Percentiles rank a stretch among this genome's conserved stretches.
phyloP scores from a whole-genome alignment of 1,140 invertebrate genomes.

The Drosophila ohnishii region DNA sequence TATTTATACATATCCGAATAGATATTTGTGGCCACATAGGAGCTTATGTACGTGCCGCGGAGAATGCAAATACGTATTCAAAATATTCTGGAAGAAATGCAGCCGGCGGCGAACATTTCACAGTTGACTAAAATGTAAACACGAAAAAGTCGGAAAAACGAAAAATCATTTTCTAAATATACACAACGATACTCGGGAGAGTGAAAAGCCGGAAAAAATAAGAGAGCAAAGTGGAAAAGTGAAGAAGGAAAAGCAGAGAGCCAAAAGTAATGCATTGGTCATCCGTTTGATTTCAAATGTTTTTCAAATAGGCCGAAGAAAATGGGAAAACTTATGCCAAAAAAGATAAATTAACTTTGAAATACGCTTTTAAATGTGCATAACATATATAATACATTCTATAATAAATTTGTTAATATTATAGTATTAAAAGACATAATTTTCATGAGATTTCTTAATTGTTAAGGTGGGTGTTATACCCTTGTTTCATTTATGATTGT shows the following conservation, averaged over 20 bases:
- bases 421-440: background rate
- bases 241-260: conserved; percentile 12
- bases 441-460: background rate
- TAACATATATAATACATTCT: background rate
- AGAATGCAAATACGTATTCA: conserved; percentile 42
- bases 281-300: conserved; percentile 56
- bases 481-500: background rate
- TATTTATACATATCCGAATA: conserved; percentile 18
- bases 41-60: conserved; percentile 32
- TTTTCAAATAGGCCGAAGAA: conserved; percentile 47
- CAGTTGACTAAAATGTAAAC: conserved; percentile 71
- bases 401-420: background rate
- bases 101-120: conserved; percentile 67
- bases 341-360: conserved; percentile 2
- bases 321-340: conserved; percentile 4
- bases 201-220: conserved; percentile 1
- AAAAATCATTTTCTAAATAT: conserved; percentile 79
- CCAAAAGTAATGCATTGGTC: conserved; percentile 51
- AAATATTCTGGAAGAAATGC: conserved; percentile 76
- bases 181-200: conserved; percentile 56
- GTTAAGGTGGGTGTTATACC: background rate
- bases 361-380: background rate
- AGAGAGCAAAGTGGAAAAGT: conserved; percentile 8
- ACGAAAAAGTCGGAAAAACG: conserved; percentile 65
- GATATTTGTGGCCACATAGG: conserved; percentile 17